phyloP scores from a whole-genome alignment of 92 coral and sea anemone genomes.

The Porites rus region DNA sequence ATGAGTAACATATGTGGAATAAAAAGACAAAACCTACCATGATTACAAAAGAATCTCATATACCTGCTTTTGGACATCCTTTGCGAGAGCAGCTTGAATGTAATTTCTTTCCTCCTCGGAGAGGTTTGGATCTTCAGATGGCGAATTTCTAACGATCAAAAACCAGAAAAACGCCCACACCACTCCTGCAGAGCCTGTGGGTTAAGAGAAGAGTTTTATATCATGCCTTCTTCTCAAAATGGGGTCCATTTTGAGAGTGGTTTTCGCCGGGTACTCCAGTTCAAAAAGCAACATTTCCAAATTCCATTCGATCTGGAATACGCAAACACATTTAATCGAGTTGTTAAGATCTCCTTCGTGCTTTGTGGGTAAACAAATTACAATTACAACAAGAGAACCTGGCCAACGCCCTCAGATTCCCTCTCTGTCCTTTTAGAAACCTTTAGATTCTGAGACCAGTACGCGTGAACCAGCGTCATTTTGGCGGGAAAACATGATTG shows the following conservation, averaged over 20 bases:
- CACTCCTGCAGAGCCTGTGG: conserved; percentile 77
- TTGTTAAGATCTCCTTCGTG: too few species aligned
- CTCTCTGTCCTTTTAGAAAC: too few species aligned
- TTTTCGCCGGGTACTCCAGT: neutral
- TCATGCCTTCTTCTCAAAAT: neutral
- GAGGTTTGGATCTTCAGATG: conserved; percentile 85
- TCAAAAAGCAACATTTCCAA: too few species aligned
- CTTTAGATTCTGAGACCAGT: too few species aligned
- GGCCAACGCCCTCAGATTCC: too few species aligned
- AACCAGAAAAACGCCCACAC: conserved; percentile 92
- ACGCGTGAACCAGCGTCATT: too few species aligned
- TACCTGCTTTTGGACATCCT: conserved; percentile 50
- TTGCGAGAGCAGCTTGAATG: conserved; percentile 70
- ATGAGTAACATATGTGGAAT: too few species aligned
- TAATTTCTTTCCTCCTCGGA: conserved; percentile 79
- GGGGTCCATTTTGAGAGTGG: neutral
- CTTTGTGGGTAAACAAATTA: too few species aligned
- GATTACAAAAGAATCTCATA: neutral
- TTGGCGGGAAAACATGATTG: too few species aligned
- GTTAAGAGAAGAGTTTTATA: neutral
- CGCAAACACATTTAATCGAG: too few species aligned
- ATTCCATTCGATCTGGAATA: too few species aligned
- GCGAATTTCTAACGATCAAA: conserved; percentile 82
- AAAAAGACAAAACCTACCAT: neutral
- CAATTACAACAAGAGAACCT: too few species aligned